A percentile compares a stretch with the other conserved stretches of the same genome.
Evolutionary conservation across 2,888 invertebrate species (phyloP).

Genomic region (Epinotia ramella): DNA sequence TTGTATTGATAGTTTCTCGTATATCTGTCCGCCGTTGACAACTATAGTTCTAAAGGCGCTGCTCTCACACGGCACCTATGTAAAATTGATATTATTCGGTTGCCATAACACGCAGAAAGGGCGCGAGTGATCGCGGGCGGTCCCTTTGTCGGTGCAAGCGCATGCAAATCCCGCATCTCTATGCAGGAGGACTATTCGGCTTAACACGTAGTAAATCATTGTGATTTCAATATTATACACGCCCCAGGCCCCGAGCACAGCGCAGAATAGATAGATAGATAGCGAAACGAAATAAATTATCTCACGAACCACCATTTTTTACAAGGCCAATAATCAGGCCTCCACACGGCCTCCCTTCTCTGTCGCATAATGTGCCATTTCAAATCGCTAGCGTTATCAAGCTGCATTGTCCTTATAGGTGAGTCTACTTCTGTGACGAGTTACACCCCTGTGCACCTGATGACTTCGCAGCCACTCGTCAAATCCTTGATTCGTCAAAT

Average conservation of each 20-base stretch:
- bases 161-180: slow-evolving; percentile 19
- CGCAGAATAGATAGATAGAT: no score
- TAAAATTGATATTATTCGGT: slow-evolving; percentile 9
- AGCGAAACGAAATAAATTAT: no score
- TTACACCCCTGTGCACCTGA: no score
- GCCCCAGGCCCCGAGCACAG: no score
- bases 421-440: not conserved
- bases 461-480: no score
- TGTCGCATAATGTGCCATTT: not conserved
- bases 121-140: slow-evolving; percentile 12
- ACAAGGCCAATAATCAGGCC: no score
- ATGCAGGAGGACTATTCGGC: slow-evolving; percentile 19
- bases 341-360: not conserved
- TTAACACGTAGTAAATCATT: not conserved
- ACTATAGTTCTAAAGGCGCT: not conserved
- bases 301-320: no score
- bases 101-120: not conserved
- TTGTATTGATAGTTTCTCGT: no score
- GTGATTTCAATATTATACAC: no score
- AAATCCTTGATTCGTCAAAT: no score
- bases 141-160: slow-evolving; percentile 35
- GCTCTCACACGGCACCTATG: not conserved
- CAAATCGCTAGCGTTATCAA: not conserved
- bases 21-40: not conserved
- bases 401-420: not conserved